A percentile compares a stretch with the other conserved stretches of the same genome.
phyloP scores from a whole-genome alignment of 2,888 invertebrate genomes.

The Aethes cnicana region DNA sequence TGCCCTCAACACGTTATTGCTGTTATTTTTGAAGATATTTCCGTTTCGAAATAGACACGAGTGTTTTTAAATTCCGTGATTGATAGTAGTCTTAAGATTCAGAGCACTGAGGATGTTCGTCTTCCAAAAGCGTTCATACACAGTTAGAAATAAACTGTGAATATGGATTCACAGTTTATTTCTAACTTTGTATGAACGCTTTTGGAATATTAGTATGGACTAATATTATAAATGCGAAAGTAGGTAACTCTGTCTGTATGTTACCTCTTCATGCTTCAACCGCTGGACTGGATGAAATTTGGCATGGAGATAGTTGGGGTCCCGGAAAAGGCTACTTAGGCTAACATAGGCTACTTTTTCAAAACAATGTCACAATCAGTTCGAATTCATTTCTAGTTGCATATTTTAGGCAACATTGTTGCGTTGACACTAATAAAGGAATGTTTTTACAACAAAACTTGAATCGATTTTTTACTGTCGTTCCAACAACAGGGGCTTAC shows the following conservation, averaged over 20 bases:
- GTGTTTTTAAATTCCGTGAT: background rate
- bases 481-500: constrained; percentile 22
- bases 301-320: too few relatives aligned
- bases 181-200: too few relatives aligned
- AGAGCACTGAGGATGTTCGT: too few relatives aligned
- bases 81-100: constrained; percentile 2
- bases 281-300: too few relatives aligned
- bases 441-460: constrained; percentile 6
- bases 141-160: too few relatives aligned
- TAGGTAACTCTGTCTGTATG: too few relatives aligned
- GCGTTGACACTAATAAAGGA: constrained; percentile 18
- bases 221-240: too few relatives aligned
- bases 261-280: too few relatives aligned
- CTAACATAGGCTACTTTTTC: background rate
- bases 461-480: constrained; percentile 24
- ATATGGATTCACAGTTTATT: too few relatives aligned
- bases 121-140: too few relatives aligned
- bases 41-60: constrained; percentile 21
- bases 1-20: constrained; percentile 24
- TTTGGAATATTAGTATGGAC: too few relatives aligned
- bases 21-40: constrained; percentile 27
- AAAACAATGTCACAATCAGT: background rate
- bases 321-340: too few relatives aligned
- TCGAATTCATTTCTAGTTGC: background rate
- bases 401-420: constrained; percentile 3